phyloP scores from a whole-genome alignment of 2,113 vertebrate species.

The Dicerorhinus sumatrensis region DNA sequence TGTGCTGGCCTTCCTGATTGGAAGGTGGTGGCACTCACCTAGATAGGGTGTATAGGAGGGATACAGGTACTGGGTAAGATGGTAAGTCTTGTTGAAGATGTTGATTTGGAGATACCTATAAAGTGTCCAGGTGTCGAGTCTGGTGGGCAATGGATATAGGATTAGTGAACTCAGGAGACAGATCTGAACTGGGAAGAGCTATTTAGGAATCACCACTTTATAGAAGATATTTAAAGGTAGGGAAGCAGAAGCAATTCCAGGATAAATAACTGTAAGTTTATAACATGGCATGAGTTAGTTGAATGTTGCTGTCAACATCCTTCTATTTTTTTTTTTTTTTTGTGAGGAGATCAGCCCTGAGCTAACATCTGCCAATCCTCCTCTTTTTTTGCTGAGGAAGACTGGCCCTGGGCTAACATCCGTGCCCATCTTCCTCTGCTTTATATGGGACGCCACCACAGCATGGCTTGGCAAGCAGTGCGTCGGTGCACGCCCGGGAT shows the following conservation, averaged over 20 bases:
- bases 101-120: neutral
- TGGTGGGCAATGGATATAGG: neutral
- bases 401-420: no score
- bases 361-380: no score
- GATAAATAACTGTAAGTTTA: neutral
- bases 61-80: neutral
- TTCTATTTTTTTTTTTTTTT: no score
- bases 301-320: neutral
- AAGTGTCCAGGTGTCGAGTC: neutral
- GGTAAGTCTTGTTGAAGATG: neutral
- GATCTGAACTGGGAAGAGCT: neutral
- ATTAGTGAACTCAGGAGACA: neutral
- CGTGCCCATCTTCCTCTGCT: no score
- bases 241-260: neutral
- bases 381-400: no score
- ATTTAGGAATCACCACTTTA: neutral
- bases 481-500: no score
- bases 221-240: neutral
- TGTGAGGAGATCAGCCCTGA: no score
- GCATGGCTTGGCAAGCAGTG: no score
- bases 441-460: no score
- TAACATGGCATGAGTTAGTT: neutral
- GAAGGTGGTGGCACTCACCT: neutral
- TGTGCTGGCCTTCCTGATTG: accelerated
- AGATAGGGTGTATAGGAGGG: neutral